Percentiles rank a stretch among this genome's conserved stretches.
phyloP scores from a whole-genome alignment of 2,888 invertebrate species.

The Iphiclides podalirius region DNA sequence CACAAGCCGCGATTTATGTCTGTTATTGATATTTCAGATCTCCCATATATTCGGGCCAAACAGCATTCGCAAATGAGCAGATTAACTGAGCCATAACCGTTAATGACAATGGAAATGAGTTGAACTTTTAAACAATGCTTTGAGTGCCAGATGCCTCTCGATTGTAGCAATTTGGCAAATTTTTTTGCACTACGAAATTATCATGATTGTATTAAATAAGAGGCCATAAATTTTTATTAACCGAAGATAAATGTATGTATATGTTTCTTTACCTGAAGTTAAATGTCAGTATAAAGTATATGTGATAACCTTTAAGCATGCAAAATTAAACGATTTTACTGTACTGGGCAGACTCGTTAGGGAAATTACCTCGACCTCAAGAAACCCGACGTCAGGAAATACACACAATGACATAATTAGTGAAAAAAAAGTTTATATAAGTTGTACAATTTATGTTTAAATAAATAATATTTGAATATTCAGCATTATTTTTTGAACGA shows the following conservation, averaged over 20 bases:
- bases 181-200: background rate
- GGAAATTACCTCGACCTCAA: too few relatives aligned
- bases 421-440: too few relatives aligned
- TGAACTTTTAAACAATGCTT: background rate
- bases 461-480: too few relatives aligned
- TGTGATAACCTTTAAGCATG: background rate
- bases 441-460: too few relatives aligned
- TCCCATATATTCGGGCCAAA: constrained; percentile 45
- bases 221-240: background rate
- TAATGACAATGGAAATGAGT: constrained; percentile 71
- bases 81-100: constrained; percentile 72
- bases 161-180: constrained; percentile 50
- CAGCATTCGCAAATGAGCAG: constrained; percentile 68
- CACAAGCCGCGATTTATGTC: background rate
- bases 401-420: too few relatives aligned
- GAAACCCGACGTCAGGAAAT: too few relatives aligned
- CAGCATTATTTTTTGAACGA: too few relatives aligned
- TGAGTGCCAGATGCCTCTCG: constrained; percentile 3
- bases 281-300: background rate
- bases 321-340: too few relatives aligned
- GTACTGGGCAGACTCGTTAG: too few relatives aligned
- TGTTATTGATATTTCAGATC: background rate
- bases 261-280: background rate
- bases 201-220: background rate
- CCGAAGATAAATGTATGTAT: background rate